phyloP scores from a whole-genome alignment of 2,797 vertebrate genomes.

The Pseudochirops cupreus region DNA sequence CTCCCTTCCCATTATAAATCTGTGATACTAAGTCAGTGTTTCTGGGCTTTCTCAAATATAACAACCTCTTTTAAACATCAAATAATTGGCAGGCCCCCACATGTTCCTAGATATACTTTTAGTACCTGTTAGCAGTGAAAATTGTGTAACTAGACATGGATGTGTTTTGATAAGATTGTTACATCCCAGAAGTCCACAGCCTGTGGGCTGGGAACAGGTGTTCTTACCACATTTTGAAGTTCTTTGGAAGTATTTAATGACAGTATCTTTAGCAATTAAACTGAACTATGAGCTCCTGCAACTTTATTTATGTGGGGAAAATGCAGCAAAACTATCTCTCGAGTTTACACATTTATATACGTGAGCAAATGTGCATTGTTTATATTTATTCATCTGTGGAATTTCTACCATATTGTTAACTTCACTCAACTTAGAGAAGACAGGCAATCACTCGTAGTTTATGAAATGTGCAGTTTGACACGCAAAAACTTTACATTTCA shows the following conservation, averaged over 20 bases:
- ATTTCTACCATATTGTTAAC: background rate
- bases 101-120: background rate
- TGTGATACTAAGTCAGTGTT: background rate
- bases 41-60: background rate
- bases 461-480: background rate
- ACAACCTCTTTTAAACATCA: background rate
- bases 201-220: background rate
- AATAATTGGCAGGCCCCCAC: background rate
- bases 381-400: background rate
- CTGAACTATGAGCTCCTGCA: background rate
- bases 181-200: background rate
- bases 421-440: background rate
- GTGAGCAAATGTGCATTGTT: background rate
- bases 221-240: background rate
- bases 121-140: background rate
- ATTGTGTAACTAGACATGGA: background rate
- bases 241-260: background rate
- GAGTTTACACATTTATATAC: background rate
- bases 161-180: background rate
- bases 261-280: conserved; percentile 1
- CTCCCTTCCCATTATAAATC: background rate
- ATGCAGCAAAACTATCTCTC: background rate
- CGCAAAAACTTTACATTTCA: background rate
- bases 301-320: background rate
- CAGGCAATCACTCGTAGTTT: background rate